Evolutionary conservation across 2,797 vertebrate species (phyloP), one percentile per base, ranked within the genome.

Genomic region (Enteromius trimaculatus): DNA sequence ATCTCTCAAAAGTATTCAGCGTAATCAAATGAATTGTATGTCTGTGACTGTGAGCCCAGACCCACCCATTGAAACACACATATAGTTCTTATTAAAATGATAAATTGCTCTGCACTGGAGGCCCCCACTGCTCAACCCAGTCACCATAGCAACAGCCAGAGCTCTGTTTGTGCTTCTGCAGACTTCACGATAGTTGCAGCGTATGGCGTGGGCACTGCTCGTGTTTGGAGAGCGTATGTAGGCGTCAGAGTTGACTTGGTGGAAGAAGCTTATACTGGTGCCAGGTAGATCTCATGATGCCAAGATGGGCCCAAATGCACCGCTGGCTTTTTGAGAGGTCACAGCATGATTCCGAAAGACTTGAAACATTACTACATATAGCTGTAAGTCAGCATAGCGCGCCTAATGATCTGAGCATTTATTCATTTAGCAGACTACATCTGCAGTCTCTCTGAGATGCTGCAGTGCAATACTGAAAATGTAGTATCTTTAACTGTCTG

Each of bases 91-190:
- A 89, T 89, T 91, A 90, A 89, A 89, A 90, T 91, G 89, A 91
- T 88, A 87, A 90, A 92, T 90, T 84, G 78, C 89, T 89, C 82
- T 76, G 83, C 86, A 86, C 86, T 86, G 78, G 37, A 83, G 68
- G 66, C 75, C 58, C 84, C 77, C 77, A 34, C 65, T 65, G 87
- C 82, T 83, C 79, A 81, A 82, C 84, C 65, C 79, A 69, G 91
- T 92, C 89, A 77, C 90, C 90, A 93, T 93, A 90, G 92, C 86
- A 92, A 94, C 92, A 87, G 76, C 68, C 53, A 69, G 82, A 85
- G 85, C 87, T 86, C 84, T 69, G 66, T 86, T 89, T 16, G 86
- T 82, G 88, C 88, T 75, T 81, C 60, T 58, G 77, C 37, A 47
- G 70, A 77, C 65, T 72, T 70, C 26, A 51, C 3, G 21, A 72